Percentiles rank a stretch among this genome's conserved stretches.
Conservation (phyloP, 2,888 invertebrate genomes). For the Chrysolina haemoptera region DNA sequence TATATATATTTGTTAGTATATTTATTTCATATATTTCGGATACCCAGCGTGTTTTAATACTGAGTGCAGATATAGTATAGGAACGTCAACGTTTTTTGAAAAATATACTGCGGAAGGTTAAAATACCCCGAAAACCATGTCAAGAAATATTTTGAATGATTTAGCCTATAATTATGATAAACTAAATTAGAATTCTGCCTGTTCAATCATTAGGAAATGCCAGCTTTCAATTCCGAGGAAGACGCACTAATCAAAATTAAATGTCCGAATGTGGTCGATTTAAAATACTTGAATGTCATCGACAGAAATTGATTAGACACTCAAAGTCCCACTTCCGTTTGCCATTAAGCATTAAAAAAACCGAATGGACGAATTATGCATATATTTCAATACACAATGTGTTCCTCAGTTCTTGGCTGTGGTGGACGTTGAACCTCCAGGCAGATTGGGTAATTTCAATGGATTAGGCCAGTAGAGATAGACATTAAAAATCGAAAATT, state of each 20-base stretch:
- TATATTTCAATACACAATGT: conserved; percentile 21
- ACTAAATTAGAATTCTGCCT: not conserved
- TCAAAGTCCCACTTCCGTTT: conserved; percentile 20
- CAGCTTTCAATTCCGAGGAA: conserved; percentile 6
- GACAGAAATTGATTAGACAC: conserved; percentile 18
- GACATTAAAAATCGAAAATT: no score
- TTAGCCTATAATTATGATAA: no score
- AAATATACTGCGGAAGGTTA: no score
- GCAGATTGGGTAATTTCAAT: conserved; percentile 6
- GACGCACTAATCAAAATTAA: not conserved
- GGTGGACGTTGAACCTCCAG: conserved; percentile 15
- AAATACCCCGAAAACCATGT: no score
- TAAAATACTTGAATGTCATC: conserved; percentile 10
- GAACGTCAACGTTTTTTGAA: no score
- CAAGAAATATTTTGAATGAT: no score
- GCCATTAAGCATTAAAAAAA: conserved; percentile 18
- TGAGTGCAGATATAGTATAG: no score
- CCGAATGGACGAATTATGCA: conserved; percentile 16
- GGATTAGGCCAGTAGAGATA: no score
- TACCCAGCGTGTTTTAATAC: no score
- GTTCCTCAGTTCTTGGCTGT: conserved; percentile 3
- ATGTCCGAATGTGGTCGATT: conserved; percentile 12
- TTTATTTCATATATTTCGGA: no score
- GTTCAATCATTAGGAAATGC: not conserved
- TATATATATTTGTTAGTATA: no score